A percentile compares a stretch with the other conserved stretches of the same genome.
These are phyloP conservation scores for Avahi laniger DNA, from an alignment of 2,797 vertebrate species.

Conservation along the genomic window DNA sequence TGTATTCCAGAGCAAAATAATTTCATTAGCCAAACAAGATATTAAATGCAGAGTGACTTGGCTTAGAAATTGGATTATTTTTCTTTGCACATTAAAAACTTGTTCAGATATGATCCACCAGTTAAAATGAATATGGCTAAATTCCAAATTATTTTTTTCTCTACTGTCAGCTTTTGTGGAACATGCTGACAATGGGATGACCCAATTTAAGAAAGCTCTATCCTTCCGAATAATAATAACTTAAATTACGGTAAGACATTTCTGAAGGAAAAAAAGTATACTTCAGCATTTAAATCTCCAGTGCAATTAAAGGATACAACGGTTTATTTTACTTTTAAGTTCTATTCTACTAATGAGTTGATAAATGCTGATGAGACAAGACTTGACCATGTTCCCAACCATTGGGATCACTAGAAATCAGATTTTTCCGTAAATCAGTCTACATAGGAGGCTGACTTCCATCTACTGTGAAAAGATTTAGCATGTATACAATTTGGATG, in stretches of 20 bases:
- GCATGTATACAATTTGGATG: neutral
- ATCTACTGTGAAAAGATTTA: neutral
- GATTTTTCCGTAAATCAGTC: neutral
- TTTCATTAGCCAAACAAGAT: conserved; percentile 62
- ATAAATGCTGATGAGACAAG: neutral
- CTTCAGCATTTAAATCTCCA: neutral
- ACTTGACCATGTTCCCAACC: neutral
- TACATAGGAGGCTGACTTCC: neutral
- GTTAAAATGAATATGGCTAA: conserved; percentile 34
- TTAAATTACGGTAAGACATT: neutral
- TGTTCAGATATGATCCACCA: conserved; percentile 20
- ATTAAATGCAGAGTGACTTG: conserved; percentile 49
- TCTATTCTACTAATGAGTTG: neutral
- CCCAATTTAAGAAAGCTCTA: neutral
- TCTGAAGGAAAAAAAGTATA: neutral
- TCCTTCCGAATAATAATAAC: neutral
- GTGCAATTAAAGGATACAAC: neutral
- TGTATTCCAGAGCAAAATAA: conserved; percentile 63
- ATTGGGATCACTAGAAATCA: neutral
- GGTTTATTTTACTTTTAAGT: neutral
- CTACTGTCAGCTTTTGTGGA: neutral
- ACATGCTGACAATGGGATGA: neutral
- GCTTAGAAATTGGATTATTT: conserved; percentile 30
- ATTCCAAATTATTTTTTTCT: conserved; percentile 23
- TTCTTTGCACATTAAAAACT: conserved; percentile 45